Conservation (phyloP, 2,888 invertebrate genomes). For the Protonemura montana region DNA sequence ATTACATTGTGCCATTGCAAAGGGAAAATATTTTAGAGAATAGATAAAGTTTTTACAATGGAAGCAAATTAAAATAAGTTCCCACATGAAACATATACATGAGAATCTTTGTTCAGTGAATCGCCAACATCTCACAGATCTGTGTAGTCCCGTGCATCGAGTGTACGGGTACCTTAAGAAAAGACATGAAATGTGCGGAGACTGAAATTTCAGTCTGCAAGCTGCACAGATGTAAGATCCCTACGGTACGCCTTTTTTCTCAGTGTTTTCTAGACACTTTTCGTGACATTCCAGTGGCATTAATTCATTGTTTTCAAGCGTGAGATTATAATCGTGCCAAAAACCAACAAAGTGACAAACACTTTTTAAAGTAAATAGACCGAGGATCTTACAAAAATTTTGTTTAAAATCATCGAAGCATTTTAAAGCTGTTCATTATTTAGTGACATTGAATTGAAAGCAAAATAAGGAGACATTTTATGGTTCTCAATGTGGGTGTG, state of each 20-base stretch:
- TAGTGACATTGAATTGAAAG: not conserved
- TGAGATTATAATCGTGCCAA: not conserved
- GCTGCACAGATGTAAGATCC: not conserved
- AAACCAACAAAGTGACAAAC: not conserved
- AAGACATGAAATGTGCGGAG: too few species aligned
- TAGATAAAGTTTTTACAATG: not conserved
- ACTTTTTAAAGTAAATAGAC: not conserved
- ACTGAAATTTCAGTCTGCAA: not conserved
- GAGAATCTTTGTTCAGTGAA: not conserved
- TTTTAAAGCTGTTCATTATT: not conserved
- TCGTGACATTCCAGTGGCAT: not conserved
- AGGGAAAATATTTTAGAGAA: not conserved
- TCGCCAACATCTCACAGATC: not conserved
- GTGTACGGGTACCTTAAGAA: not conserved
- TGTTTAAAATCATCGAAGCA: not conserved
- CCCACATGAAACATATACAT: not conserved
- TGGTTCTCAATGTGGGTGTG: not conserved
- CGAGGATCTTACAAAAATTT: not conserved
- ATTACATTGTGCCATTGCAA: not conserved
- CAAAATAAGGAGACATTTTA: not conserved
- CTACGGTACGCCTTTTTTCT: too few species aligned
- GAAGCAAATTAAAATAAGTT: not conserved
- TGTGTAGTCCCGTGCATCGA: not conserved
- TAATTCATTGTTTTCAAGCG: not conserved
- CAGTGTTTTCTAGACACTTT: not conserved